Evolutionary conservation across 2,888 invertebrate genomes (phyloP).

Genomic region (Catocala fraxini): DNA sequence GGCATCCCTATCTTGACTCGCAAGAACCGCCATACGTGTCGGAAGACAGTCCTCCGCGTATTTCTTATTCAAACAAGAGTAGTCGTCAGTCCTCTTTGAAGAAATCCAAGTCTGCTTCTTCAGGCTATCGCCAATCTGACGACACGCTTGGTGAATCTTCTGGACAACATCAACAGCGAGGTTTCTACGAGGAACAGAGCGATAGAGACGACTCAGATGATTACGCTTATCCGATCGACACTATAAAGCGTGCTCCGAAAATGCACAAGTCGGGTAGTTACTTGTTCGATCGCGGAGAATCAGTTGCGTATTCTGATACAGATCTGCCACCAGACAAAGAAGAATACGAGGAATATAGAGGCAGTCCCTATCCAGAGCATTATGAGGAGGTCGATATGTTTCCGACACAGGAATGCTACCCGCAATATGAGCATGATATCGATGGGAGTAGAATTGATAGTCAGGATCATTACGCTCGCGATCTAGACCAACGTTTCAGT

Average conservation of each 20-base stretch:
- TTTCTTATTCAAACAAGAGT: constrained; percentile 81
- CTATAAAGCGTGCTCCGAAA: constrained; percentile 84
- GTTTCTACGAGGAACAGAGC: constrained; percentile 78
- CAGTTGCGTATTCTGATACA: constrained; percentile 80
- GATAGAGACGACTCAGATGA: constrained; percentile 84
- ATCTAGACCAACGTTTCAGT: constrained; percentile 83
- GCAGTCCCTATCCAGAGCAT: constrained; percentile 82
- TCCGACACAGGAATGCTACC: constrained; percentile 82
- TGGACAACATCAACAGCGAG: constrained; percentile 68
- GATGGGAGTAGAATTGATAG: constrained; percentile 59
- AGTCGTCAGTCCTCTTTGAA: constrained; percentile 85
- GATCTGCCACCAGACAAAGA: constrained; percentile 80
- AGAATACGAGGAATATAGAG: constrained; percentile 79
- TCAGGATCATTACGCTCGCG: constrained; percentile 71
- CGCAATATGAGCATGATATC: constrained; percentile 76
- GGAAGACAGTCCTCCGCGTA: constrained; percentile 82
- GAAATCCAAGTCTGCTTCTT: constrained; percentile 67
- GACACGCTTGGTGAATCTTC: constrained; percentile 76
- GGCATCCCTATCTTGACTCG: constrained; percentile 84
- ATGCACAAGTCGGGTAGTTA: constrained; percentile 77
- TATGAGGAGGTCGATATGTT: constrained; percentile 81
- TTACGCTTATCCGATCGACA: constrained; percentile 84
- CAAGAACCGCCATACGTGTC: constrained; percentile 82
- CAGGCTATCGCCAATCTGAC: constrained; percentile 73
- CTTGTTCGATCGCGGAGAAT: constrained; percentile 78